Conservation (phyloP, 2,113 vertebrate genomes). For the Struthidea cinerea region DNA sequence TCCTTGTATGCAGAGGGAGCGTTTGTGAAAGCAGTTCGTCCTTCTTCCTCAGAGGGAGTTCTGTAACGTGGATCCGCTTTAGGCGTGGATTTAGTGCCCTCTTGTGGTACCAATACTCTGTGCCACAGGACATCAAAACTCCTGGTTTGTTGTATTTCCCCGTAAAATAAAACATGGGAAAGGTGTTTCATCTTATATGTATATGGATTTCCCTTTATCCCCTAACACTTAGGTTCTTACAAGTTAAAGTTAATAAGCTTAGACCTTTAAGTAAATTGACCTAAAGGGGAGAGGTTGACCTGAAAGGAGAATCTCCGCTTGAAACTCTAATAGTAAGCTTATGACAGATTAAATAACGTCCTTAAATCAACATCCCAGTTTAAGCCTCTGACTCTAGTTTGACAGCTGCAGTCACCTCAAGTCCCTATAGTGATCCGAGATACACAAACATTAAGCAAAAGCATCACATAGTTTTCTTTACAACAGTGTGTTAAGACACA, state of each 20-base stretch:
- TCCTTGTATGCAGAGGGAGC: background rate
- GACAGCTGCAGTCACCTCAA: background rate
- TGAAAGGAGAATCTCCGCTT: background rate
- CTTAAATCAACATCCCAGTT: background rate
- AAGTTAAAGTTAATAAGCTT: background rate
- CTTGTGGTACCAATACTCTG: background rate
- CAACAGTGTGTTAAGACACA: background rate
- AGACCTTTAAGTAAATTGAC: background rate
- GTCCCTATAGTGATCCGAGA: background rate
- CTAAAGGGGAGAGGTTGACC: background rate
- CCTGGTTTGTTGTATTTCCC: background rate
- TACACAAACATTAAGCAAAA: background rate
- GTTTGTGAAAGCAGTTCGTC: background rate
- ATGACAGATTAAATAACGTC: background rate
- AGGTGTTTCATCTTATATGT: background rate
- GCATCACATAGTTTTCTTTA: background rate
- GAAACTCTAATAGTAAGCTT: background rate
- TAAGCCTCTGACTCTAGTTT: background rate
- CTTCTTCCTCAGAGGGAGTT: background rate
- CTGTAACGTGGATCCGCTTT: background rate
- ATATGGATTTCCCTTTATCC: background rate
- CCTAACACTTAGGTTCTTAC: background rate
- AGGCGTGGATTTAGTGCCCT: slow-evolving; percentile 40
- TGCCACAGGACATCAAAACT: background rate
- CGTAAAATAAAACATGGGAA: background rate